Evolutionary conservation across 2,797 vertebrate species (phyloP), one percentile per base, ranked within the genome.

Genomic region (Propithecus deckenii): DNA sequence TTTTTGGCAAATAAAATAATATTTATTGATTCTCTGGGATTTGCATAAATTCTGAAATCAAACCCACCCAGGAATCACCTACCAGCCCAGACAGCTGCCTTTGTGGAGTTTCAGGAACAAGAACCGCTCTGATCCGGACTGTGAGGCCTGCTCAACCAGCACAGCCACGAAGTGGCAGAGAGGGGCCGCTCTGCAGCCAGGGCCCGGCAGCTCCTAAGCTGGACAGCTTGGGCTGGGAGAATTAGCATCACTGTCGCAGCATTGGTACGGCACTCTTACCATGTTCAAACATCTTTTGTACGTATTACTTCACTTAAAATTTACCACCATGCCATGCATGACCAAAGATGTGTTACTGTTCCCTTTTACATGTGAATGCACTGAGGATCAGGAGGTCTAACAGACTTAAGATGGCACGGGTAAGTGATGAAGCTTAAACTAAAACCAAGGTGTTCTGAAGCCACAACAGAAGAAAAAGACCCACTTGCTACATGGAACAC

Each of bases 31-130:
- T 75, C 67, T 67, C 38, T 74, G 10, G 59, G 46, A 59, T 55
- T 46, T 48, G 55, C 93, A 46, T 32, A 65, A 93, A 75, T 88
- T 57, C n/a, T 13, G 38, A 95, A 75, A 46, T 13, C 92, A 86
- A 90, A 67, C 7, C 55, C 52, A 91, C 25, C 41, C 30, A 41
- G 72, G 52, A 83, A 76, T 38, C 69, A 63, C 32, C 52, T 1
- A 25, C 15, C 46, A 41, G 30, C 23, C 52, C 41, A 65, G 63
- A 83, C 2, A 38, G 38, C 41, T 48, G 71, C 78, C 38, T 80
- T 2, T 32, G 59, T 20, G 35, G 23, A 50, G 41, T 50, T 72
- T 91, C 11, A n/a, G 46, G 67, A 94, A 15, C 7, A 38, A 23
- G 2, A 59, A 17, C 9, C 28, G 72, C 38, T 50, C 63, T 28